phyloP scores from a whole-genome alignment of 1,140 invertebrate species.

The Drosophila kikkawai region DNA sequence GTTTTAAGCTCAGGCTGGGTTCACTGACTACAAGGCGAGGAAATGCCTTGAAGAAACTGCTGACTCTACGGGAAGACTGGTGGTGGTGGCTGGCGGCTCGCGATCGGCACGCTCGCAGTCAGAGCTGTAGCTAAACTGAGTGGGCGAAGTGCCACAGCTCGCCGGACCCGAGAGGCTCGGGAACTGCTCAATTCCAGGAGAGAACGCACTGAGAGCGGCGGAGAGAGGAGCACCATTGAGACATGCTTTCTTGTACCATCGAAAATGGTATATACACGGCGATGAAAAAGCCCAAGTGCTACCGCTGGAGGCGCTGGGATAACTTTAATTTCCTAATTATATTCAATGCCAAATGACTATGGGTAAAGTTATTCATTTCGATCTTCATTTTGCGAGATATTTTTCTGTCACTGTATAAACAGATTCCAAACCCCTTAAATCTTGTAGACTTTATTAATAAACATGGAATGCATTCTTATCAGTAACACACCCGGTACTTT shows the following conservation, averaged over 20 bases:
- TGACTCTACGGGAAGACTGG: constrained; percentile 30
- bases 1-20: constrained; percentile 10
- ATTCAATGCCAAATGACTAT: not conserved
- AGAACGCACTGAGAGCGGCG: constrained; percentile 14
- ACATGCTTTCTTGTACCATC: constrained; percentile 21
- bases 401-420: not conserved
- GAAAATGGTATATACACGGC: constrained; percentile 18
- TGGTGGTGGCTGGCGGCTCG: constrained; percentile 21
- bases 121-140: constrained; percentile 40
- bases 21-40: constrained; percentile 5
- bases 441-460: constrained; percentile 23
- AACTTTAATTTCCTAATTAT: not conserved
- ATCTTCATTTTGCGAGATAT: not conserved
- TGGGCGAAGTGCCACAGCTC: constrained; percentile 22
- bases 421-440: constrained; percentile 14
- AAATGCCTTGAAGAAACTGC: constrained; percentile 19
- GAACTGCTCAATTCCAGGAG: constrained; percentile 25
- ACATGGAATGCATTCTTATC: constrained; percentile 22
- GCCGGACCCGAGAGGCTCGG: constrained; percentile 21
- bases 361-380: not conserved
- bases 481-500: constrained; percentile 5
- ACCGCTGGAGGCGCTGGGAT: not conserved
- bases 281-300: constrained; percentile 4
- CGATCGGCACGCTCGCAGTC: constrained; percentile 37
- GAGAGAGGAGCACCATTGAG: constrained; percentile 7